These are phyloP conservation scores for Calidris pygmaea DNA, from an alignment of 2,113 vertebrate species.

Conservation along the genomic window DNA sequence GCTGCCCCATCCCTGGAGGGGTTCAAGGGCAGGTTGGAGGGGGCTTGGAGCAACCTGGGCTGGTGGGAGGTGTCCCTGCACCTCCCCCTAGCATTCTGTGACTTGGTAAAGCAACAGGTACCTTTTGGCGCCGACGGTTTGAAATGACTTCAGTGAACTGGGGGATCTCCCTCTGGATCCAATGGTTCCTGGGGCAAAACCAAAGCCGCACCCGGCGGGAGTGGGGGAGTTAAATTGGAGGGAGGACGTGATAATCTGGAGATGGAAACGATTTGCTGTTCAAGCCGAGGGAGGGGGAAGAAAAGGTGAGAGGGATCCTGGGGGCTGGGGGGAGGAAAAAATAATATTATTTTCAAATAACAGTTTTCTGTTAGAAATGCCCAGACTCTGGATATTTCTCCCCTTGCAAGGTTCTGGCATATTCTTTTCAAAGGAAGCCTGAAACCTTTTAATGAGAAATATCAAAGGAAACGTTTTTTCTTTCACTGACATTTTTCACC, in stretches of 20 bases:
- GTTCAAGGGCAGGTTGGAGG: not conserved
- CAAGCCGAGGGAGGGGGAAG: not conserved
- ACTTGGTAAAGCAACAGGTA: not conserved
- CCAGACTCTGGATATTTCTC: not conserved
- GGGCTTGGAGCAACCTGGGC: not conserved
- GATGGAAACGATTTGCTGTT: constrained; percentile 1
- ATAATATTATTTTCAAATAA: not conserved
- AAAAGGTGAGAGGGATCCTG: not conserved
- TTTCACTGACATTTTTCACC: not conserved
- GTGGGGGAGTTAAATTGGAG: not conserved
- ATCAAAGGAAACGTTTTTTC: constrained; percentile 27
- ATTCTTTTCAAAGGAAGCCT: constrained; percentile 7
- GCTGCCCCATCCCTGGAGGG: not conserved
- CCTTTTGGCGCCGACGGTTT: not conserved
- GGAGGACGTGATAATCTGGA: not conserved
- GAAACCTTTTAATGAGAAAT: constrained; percentile 14
- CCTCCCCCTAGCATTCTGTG: no score
- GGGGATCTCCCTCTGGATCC: not conserved
- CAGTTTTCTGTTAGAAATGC: not conserved
- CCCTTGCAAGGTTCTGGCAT: not conserved
- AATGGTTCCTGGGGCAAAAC: not conserved
- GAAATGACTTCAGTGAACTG: not conserved
- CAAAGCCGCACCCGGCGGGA: not conserved
- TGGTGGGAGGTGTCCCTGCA: not conserved
- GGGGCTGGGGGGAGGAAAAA: fast-evolving